Conservation (phyloP, 1,140 invertebrate genomes). For the Brachionus manjavacas region DNA sequence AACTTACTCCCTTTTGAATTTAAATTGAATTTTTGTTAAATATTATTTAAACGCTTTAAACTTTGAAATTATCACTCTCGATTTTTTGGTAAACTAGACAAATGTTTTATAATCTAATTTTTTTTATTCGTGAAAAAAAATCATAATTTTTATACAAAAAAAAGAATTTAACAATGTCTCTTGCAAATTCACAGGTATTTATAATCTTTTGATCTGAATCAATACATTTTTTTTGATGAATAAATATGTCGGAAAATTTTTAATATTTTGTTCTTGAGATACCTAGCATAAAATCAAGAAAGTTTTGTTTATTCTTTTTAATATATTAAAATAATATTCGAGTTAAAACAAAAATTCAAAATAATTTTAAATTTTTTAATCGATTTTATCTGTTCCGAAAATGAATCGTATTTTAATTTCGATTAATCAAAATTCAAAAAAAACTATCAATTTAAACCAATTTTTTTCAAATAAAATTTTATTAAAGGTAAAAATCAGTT, state of each 20-base stretch:
- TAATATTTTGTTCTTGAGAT: neutral
- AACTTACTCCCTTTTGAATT: neutral
- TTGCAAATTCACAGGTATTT: neutral
- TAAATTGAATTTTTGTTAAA: neutral
- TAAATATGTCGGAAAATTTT: neutral
- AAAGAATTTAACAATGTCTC: neutral
- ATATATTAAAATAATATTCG: neutral
- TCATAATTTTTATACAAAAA: neutral
- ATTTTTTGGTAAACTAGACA: neutral
- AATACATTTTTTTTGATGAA: neutral
- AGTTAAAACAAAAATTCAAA: neutral
- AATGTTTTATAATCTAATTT: neutral
- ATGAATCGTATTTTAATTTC: neutral
- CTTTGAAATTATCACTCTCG: neutral
- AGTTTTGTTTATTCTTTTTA: neutral
- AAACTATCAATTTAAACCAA: neutral
- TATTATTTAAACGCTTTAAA: neutral
- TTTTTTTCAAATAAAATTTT: constrained; percentile 1
- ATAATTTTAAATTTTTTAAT: neutral
- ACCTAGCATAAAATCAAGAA: neutral
- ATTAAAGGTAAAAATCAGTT: neutral
- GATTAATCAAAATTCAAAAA: neutral
- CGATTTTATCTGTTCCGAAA: neutral
- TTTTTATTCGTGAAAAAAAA: neutral
- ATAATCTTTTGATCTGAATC: neutral